Conservation (phyloP, 2,113 vertebrate species). For the Puffinus mauretanicus region DNA sequence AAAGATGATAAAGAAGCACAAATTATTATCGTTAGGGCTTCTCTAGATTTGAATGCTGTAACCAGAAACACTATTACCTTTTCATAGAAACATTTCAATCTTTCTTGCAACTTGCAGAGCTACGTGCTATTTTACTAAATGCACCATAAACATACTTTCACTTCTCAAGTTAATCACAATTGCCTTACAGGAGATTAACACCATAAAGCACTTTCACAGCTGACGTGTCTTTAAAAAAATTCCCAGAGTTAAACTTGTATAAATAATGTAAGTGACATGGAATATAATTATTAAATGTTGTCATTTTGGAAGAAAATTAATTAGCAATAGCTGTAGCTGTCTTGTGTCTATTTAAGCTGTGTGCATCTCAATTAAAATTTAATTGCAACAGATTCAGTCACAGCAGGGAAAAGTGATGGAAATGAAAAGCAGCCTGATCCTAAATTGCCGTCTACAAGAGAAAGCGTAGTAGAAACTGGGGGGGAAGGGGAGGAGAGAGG, state of each 20-base stretch:
- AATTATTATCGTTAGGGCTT: neutral
- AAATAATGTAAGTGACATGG: slow-evolving; percentile 59
- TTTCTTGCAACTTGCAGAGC: neutral
- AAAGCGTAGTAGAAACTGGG: neutral
- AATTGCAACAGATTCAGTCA: slow-evolving; percentile 76
- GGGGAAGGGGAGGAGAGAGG: neutral
- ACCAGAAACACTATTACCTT: neutral
- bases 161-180: slow-evolving; percentile 27
- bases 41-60: neutral
- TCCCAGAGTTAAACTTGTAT: slow-evolving; percentile 57
- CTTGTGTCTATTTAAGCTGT: slow-evolving; percentile 75
- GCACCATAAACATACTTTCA: neutral
- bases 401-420: slow-evolving; percentile 69
- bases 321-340: slow-evolving; percentile 76
- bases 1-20: neutral
- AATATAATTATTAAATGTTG: slow-evolving; percentile 77
- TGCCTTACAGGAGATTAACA: slow-evolving; percentile 45
- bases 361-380: slow-evolving; percentile 80
- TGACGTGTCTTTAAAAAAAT: slow-evolving; percentile 17
- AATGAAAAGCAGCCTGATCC: slow-evolving; percentile 28
- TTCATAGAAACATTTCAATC: neutral
- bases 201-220: slow-evolving; percentile 40
- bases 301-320: slow-evolving; percentile 79
- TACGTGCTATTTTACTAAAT: neutral
- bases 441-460: neutral